phyloP scores from a whole-genome alignment of 2,888 invertebrate genomes.

The Pseudococcus viburni region DNA sequence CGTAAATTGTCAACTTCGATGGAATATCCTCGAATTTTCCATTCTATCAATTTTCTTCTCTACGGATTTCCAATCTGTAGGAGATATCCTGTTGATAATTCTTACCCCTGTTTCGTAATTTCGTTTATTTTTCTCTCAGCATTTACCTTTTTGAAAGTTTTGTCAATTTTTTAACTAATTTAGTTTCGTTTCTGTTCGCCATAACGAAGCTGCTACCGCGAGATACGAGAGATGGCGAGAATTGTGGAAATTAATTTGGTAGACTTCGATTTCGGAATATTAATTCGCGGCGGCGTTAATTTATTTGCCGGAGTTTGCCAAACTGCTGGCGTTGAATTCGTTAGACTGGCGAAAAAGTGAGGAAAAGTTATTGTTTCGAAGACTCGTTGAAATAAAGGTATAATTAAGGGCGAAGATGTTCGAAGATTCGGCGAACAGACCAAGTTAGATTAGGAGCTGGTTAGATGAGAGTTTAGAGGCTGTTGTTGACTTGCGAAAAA shows the following conservation, averaged over 20 bases:
- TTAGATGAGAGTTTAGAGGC: too few species aligned
- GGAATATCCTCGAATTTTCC: not conserved
- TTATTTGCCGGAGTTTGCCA: not conserved
- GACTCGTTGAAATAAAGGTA: not conserved
- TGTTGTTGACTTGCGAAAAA: too few species aligned
- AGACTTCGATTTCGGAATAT: conserved; percentile 36
- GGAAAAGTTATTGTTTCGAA: conserved; percentile 9
- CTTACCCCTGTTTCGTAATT: too few species aligned
- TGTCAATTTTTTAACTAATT: not conserved
- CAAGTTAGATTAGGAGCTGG: too few species aligned
- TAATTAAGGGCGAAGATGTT: conserved; percentile 1
- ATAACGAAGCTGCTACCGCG: not conserved
- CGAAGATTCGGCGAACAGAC: not conserved
- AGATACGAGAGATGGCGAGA: not conserved
- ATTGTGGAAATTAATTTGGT: not conserved
- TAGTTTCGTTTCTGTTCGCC: not conserved
- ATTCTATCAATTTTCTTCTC: too few species aligned
- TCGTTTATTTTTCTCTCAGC: too few species aligned
- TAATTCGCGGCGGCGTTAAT: conserved; percentile 12
- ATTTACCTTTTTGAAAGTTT: not conserved
- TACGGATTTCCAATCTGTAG: not conserved
- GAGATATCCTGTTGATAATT: not conserved
- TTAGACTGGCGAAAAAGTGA: not conserved
- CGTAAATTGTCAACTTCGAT: not conserved
- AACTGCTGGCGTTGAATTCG: not conserved